Conservation (phyloP, 2,797 vertebrate species). For the Allobates femoralis region DNA sequence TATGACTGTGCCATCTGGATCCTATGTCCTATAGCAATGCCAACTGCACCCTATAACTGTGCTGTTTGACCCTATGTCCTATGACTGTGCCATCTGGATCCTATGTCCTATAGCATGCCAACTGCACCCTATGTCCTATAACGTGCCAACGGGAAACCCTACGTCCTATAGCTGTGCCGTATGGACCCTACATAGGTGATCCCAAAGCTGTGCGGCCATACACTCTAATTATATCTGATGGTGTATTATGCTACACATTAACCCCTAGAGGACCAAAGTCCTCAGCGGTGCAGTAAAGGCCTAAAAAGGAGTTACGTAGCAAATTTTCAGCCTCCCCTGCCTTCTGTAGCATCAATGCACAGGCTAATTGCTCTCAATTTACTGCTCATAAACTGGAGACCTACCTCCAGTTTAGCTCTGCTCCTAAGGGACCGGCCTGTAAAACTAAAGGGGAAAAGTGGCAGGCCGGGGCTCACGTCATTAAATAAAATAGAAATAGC, state of each 20-base stretch:
- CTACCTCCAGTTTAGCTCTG: slow-evolving; percentile 54
- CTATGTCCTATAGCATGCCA: no score
- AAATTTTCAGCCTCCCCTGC: slow-evolving; percentile 15
- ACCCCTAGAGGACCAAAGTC: slow-evolving; percentile 16
- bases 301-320: slow-evolving; percentile 12
- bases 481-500: slow-evolving; percentile 59
- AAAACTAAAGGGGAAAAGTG: slow-evolving; percentile 50
- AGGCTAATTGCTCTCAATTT: slow-evolving; percentile 59
- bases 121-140: no score
- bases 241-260: background rate
- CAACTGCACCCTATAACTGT: no score
- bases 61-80: no score
- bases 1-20: no score
- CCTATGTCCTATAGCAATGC: no score
- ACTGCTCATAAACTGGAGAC: slow-evolving; percentile 59
- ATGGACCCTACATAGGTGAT: background rate
- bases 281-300: background rate
- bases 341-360: slow-evolving; percentile 51
- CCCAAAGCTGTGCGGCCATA: background rate
- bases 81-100: no score
- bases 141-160: no score
- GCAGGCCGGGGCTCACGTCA: slow-evolving; percentile 42
- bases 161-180: no score
- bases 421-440: slow-evolving; percentile 55
- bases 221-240: background rate